Conservation (phyloP, 2,113 vertebrate species). For the Synchiropus splendidus region DNA sequence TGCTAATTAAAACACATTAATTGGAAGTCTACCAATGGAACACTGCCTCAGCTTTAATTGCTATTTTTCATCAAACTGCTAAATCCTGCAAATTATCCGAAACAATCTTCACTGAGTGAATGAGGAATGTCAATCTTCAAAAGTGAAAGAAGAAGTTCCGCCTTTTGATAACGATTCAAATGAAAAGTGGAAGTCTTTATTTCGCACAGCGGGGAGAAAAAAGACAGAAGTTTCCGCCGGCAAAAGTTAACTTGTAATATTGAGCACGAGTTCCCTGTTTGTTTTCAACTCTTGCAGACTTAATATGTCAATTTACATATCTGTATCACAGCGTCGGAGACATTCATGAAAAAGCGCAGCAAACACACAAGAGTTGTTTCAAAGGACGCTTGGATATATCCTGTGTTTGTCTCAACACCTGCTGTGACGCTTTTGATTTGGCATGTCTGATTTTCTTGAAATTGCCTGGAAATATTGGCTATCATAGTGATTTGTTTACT, state of each 20-base stretch:
- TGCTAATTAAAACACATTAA: neutral
- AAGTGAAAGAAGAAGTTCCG: no score
- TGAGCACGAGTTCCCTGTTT: no score
- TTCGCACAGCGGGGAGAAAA: no score
- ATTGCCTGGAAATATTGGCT: constrained; percentile 27
- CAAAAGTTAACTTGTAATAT: no score
- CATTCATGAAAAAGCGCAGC: neutral
- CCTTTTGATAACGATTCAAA: no score
- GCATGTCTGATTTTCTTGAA: constrained; percentile 21
- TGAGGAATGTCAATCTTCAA: no score
- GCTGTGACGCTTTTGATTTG: constrained; percentile 15
- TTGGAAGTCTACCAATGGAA: neutral
- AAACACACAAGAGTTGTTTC: constrained; percentile 2
- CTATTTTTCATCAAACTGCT: neutral
- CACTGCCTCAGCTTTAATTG: neutral
- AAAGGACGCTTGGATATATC: neutral
- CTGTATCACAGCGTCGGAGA: neutral
- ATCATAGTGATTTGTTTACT: constrained; percentile 23
- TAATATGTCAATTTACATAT: no score
- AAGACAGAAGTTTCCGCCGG: no score
- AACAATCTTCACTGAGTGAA: no score
- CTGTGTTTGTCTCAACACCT: constrained; percentile 5
- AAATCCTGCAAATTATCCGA: no score
- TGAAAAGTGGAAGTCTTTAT: no score
- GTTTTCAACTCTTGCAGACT: no score